Percentiles rank a stretch among this genome's conserved stretches.
phyloP scores from a whole-genome alignment of 2,113 vertebrate species.

The Rhineura floridana region DNA sequence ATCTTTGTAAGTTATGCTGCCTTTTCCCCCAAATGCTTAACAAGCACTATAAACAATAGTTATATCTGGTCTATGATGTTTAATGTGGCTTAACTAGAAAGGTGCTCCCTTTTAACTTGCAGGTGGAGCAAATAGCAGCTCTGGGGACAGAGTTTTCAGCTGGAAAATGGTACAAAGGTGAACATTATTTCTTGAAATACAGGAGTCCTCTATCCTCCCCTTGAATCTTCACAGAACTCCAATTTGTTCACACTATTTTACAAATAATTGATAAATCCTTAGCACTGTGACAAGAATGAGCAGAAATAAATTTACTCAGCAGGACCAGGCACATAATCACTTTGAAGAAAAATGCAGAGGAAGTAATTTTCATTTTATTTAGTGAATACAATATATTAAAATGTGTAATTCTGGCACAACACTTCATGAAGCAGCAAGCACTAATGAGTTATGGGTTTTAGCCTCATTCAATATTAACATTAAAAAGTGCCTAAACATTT shows the following conservation, averaged over 20 bases:
- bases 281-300: neutral
- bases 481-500: slow-evolving; percentile 70
- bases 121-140: too few species aligned
- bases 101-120: too few species aligned
- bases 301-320: neutral
- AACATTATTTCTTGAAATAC: neutral
- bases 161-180: too few species aligned
- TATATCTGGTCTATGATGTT: neutral
- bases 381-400: slow-evolving; percentile 78
- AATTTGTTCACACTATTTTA: neutral
- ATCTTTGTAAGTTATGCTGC: neutral
- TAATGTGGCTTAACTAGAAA: too few species aligned
- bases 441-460: slow-evolving; percentile 69
- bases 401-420: slow-evolving; percentile 74
- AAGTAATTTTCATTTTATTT: slow-evolving; percentile 71
- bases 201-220: neutral
- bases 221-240: neutral
- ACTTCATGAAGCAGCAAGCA: slow-evolving; percentile 68
- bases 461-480: slow-evolving; percentile 50
- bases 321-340: neutral
- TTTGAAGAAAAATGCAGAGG: neutral
- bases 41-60: neutral
- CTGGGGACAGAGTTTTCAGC: too few species aligned
- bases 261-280: neutral
- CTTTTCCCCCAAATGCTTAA: neutral